Base-by-base conservation (phyloP, 2,797 vertebrate genomes). In the Pipistrellus nathusii region DNA sequence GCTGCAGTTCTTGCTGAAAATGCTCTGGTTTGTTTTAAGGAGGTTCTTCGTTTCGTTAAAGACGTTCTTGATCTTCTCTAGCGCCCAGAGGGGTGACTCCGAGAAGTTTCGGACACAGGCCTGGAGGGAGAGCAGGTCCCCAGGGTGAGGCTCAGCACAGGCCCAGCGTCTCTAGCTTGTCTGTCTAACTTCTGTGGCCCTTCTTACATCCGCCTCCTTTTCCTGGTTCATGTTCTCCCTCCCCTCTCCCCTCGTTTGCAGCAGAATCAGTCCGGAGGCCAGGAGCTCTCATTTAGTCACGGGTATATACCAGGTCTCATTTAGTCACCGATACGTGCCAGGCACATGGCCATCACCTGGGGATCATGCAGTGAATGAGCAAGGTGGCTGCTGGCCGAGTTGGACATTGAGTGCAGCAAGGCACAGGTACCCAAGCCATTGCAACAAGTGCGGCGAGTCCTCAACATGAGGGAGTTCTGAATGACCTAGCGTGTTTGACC, bases 1-100 rank as follows among this genome's bases (percentile, higher is more conserved):
- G 41, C 88, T 98, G 97, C 98, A 98, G 62, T 98, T 96, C 84
- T 96, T 97, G 92, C 81, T 97, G 0, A 98, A 98, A 88, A 85
- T 11, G 66, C 95, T 96, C 94, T 93, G 91, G 72, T 88, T 44
- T 15, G 95, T 85, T 73, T 94, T 95, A 87, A 98, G 97, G 35
- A 98, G 97, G 18, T 75, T 73, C 35, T 96, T 97, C 77, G 97
- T 98, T 92, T 98, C 93, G 20, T 96, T 97, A 96, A 98, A 98
- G 88, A 98, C 97, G 20, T 97, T 86, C 80, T 98, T 98, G 96
- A 98, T 98, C 96, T 97, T 96, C 91, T 98, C 90, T 90, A 98
- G 96, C 94, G 98, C 96, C 96, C 98, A 90, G 0, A 98, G 96
- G 1, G 98, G 98, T 2, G 98, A 97, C 72, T 97, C 97, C 68